Conservation (phyloP, 2,113 vertebrate genomes). For the Plestiodon gilberti region DNA sequence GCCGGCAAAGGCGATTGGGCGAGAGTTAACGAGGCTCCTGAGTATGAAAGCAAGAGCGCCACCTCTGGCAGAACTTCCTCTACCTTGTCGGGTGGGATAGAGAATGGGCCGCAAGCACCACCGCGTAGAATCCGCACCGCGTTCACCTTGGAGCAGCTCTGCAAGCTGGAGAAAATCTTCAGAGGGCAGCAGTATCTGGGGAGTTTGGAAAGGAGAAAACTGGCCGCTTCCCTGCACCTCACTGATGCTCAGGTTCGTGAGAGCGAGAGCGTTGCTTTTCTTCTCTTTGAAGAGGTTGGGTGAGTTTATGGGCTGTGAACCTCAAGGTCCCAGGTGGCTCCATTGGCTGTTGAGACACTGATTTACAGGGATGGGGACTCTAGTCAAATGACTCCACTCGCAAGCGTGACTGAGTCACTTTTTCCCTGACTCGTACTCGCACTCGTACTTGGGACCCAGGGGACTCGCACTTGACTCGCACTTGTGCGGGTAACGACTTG, state of each 20-base stretch:
- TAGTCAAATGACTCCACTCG: background rate
- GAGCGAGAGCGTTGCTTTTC: background rate
- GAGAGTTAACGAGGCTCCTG: slow-evolving; percentile 38
- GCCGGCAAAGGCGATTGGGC: slow-evolving; percentile 20
- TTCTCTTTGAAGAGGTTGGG: too few relatives aligned
- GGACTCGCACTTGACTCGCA: too few relatives aligned
- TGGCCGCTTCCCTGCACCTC: slow-evolving; percentile 77
- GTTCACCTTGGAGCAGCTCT: slow-evolving; percentile 82
- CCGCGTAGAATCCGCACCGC: slow-evolving; percentile 78
- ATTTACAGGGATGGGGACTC: too few relatives aligned
- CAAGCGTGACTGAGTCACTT: too few relatives aligned
- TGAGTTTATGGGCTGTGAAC: too few relatives aligned
- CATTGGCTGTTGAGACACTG: background rate
- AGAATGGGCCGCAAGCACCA: slow-evolving; percentile 12
- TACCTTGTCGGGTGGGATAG: slow-evolving; percentile 13
- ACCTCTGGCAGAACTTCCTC: slow-evolving; percentile 31
- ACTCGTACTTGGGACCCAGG: too few relatives aligned
- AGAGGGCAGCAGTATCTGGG: slow-evolving; percentile 81
- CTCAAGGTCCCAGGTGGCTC: background rate
- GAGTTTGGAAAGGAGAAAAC: slow-evolving; percentile 75
- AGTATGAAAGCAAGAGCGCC: slow-evolving; percentile 58
- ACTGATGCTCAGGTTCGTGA: slow-evolving; percentile 83
- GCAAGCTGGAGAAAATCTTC: slow-evolving; percentile 83
- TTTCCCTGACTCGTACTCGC: too few relatives aligned
- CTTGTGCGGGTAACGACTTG: too few relatives aligned